A percentile compares a stretch with the other conserved stretches of the same genome.
Conservation (phyloP, 2,113 vertebrate species). For the Ginglymostoma cirratum region DNA sequence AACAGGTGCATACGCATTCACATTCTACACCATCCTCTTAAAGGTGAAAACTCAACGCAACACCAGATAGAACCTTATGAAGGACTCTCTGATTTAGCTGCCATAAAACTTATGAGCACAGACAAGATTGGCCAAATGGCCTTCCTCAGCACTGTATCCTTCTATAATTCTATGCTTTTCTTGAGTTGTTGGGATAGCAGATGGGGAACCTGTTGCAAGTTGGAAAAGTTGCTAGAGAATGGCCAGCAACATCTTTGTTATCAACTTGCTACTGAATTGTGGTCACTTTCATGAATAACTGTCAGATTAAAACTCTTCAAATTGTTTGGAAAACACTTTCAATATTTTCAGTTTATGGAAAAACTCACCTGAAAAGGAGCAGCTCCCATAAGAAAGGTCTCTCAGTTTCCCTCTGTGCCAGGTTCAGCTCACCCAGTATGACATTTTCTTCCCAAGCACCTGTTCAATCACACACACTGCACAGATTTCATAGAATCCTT, state of each 20-base stretch:
- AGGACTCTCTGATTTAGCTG: neutral
- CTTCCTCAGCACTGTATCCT: neutral
- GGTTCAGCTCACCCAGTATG: neutral
- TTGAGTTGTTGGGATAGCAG: neutral
- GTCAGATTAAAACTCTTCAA: neutral
- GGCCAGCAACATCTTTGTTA: neutral
- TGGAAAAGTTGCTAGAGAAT: neutral
- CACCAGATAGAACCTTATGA: neutral
- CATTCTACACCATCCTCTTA: neutral
- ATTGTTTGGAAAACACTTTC: neutral
- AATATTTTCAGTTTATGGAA: neutral
- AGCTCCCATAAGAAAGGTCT: neutral
- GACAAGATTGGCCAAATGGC: neutral
- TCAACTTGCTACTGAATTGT: neutral
- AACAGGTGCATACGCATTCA: neutral
- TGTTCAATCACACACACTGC: neutral
- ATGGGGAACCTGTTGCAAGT: neutral
- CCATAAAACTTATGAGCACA: neutral
- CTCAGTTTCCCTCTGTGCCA: neutral
- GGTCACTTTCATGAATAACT: neutral
- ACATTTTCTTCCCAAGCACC: neutral
- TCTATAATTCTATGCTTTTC: neutral
- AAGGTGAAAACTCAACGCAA: neutral
- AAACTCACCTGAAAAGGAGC: neutral
- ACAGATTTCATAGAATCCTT: neutral